Evolutionary conservation across 2,888 invertebrate genomes (phyloP).

Genomic region (Ptycholaimellus sp.): DNA sequence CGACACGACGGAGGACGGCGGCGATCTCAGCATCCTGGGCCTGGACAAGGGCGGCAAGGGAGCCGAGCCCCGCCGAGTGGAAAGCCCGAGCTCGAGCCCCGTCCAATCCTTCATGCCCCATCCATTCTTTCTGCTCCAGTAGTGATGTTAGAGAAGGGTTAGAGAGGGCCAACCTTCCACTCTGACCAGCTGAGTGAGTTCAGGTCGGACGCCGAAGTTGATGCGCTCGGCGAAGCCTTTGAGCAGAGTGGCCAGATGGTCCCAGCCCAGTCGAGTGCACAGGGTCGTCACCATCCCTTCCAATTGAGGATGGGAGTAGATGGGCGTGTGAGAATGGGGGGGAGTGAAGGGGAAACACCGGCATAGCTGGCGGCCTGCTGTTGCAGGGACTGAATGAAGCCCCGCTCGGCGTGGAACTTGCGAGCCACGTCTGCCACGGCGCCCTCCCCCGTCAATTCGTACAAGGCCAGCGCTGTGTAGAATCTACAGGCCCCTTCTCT

Average conservation of each 20-base stretch:
- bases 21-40: too few species aligned
- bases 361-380: constrained; percentile 84
- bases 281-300: constrained; percentile 95
- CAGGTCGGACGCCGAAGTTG: constrained; percentile 59
- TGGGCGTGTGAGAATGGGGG: too few species aligned
- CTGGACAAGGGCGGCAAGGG: background rate
- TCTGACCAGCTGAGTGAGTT: constrained; percentile 67
- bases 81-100: constrained; percentile 14
- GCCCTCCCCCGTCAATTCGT: constrained; percentile 72
- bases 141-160: too few species aligned
- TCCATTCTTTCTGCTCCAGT: too few species aligned
- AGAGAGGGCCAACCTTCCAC: too few species aligned
- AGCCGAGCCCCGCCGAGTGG: constrained; percentile 11
- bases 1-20: too few species aligned
- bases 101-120: too few species aligned
- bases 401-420: constrained; percentile 63
- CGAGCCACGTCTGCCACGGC: constrained; percentile 47
- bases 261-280: constrained; percentile 73
- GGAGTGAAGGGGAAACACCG: too few species aligned
- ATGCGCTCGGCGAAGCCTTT: constrained; percentile 76
- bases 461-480: constrained; percentile 53
- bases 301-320: too few species aligned
- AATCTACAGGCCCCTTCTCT: too few species aligned
- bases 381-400: constrained; percentile 72
- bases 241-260: constrained; percentile 59